Base-by-base conservation (phyloP, 2,797 vertebrate species). In the Notolepis coatsorum region DNA sequence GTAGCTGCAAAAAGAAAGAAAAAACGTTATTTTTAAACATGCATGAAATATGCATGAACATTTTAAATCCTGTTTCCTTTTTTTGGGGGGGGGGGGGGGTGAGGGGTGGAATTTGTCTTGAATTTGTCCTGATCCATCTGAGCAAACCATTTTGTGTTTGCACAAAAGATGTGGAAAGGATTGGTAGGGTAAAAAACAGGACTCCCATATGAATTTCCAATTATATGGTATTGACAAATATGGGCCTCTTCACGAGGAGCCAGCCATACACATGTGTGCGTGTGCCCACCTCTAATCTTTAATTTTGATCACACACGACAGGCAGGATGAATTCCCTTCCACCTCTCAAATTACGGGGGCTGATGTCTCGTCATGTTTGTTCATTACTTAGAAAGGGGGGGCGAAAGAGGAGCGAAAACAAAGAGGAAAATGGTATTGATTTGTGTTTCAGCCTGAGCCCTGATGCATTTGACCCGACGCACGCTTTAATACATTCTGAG, bases 351-450 rank as follows among this genome's bases (percentile, higher is more conserved):
- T 91, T 86, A 92, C 84, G 86, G 73, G 82, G 87, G 87, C 86
- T 92, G 90, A 92, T 93, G 92, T 90, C 88, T 85, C 88, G 90
- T 92, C 89, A 92, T 93, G 91, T 93, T 92, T 92, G 91, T 91
- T 93, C 90, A 93, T 93, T 93, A 93, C 88, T 73, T 88, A 73
- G 81, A 68, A 73, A 68, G 77, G 66, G 82, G 79, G 77, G 68
- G 56, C 33, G 62, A 71, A 81, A 69, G 81, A 78, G 76, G 75
- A 80, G 74, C 67, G 81, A 90, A 91, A 92, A 91, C 84, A 84
- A 89, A 89, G 81, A 86, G 84, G 80, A 81, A 89, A 90, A 88
- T 75, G 79, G 61, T 92, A 94, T 94, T 88, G 93, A 93, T 93
- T 88, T 87, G 89, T 79, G 86, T 91, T 91, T 85, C 86, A 80